A percentile compares a stretch with the other conserved stretches of the same genome.
phyloP scores from a whole-genome alignment of 2,113 vertebrate species.

The Ariopsis seemanni region DNA sequence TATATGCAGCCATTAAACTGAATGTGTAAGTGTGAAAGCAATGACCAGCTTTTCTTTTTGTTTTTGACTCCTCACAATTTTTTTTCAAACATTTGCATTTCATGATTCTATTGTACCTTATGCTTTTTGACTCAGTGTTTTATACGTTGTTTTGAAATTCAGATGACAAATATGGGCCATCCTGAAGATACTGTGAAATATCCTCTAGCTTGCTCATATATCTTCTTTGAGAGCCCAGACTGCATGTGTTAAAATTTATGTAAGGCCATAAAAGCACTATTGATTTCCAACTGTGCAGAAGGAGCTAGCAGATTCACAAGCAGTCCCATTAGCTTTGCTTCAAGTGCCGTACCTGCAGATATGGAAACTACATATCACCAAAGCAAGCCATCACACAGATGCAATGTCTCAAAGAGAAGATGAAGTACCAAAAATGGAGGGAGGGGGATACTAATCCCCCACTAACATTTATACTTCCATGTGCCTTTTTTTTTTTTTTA shows the following conservation, averaged over 20 bases:
- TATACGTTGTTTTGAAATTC: slow-evolving; percentile 44
- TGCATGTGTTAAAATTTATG: slow-evolving; percentile 55
- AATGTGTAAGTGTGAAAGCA: not conserved
- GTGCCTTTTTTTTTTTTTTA: slow-evolving; percentile 1
- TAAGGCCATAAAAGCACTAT: slow-evolving; percentile 48
- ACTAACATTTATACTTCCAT: slow-evolving; percentile 5
- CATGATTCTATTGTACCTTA: not conserved
- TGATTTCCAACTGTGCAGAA: slow-evolving; percentile 53
- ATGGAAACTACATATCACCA: slow-evolving; percentile 48
- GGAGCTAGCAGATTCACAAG: slow-evolving; percentile 24
- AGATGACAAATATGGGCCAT: slow-evolving; percentile 38
- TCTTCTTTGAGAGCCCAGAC: slow-evolving; percentile 39
- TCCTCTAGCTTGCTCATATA: slow-evolving; percentile 32
- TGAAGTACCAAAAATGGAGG: not conserved
- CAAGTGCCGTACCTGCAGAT: slow-evolving; percentile 45
- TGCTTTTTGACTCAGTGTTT: slow-evolving; percentile 14
- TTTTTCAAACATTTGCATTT: not conserved
- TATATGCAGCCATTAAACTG: not conserved
- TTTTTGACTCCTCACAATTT: not conserved
- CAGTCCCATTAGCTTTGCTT: slow-evolving; percentile 45
- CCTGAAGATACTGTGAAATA: slow-evolving; percentile 33
- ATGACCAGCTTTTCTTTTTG: not conserved
- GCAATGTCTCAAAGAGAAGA: slow-evolving; percentile 29
- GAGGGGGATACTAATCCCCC: not conserved
- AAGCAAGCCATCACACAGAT: slow-evolving; percentile 40